Evolutionary conservation across 2,797 vertebrate genomes (phyloP).

Genomic region (Triplophysa yarkandensis): DNA sequence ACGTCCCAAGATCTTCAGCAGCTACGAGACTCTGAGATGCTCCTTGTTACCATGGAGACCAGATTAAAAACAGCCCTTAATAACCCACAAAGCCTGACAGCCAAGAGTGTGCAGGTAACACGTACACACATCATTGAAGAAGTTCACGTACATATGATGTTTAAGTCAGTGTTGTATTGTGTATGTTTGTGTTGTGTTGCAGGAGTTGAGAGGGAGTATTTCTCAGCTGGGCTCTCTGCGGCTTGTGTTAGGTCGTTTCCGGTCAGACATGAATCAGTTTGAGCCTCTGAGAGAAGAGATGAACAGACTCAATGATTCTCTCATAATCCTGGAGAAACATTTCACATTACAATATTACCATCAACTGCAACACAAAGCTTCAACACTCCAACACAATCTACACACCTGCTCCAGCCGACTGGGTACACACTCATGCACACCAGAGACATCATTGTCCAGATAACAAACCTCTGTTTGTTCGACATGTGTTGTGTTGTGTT

Average conservation of each 20-base stretch:
- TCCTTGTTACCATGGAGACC: conserved; percentile 87
- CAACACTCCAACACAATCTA: conserved; percentile 87
- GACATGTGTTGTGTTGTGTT: not conserved
- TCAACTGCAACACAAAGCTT: conserved; percentile 88
- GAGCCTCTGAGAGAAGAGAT: conserved; percentile 87
- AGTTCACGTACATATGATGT: too few relatives aligned
- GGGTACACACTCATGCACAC: conserved; percentile 72
- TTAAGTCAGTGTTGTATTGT: not conserved
- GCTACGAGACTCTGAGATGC: conserved; percentile 90
- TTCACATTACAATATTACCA: conserved; percentile 91
- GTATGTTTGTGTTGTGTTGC: not conserved
- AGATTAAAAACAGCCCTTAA: conserved; percentile 70
- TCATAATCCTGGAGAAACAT: conserved; percentile 89
- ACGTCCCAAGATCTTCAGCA: conserved; percentile 95
- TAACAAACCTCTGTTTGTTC: too few relatives aligned
- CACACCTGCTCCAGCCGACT: conserved; percentile 96
- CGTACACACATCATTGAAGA: too few relatives aligned
- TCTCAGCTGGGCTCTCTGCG: conserved; percentile 88
- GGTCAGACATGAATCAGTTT: conserved; percentile 86
- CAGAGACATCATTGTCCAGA: too few relatives aligned
- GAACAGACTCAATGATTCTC: conserved; percentile 82
- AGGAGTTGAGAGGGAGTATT: conserved; percentile 95
- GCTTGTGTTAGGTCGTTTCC: conserved; percentile 88
- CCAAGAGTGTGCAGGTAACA: conserved; percentile 80
- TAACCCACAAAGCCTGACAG: conserved; percentile 66